Percentiles rank a stretch among this genome's conserved stretches.
These are phyloP conservation scores for Rhagonycha lutea DNA, from an alignment of 2,888 invertebrate species.

Conservation along the genomic window DNA sequence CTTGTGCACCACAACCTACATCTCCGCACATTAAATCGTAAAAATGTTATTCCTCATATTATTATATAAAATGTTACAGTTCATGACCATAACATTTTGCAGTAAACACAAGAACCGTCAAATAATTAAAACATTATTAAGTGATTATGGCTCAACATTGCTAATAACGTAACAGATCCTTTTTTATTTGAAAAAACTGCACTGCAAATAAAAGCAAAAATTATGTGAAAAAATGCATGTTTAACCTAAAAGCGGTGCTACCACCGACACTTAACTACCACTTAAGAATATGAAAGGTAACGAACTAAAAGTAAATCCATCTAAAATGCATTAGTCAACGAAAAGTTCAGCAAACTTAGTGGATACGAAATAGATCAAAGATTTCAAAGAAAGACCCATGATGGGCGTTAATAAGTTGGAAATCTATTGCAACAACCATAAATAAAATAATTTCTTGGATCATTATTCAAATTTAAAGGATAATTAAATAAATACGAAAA, in stretches of 20 bases:
- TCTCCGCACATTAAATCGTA: neutral
- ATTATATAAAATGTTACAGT: neutral
- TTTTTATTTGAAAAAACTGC: neutral
- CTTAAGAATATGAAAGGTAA: neutral
- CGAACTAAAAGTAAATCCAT: neutral
- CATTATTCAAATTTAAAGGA: neutral
- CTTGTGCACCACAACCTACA: neutral
- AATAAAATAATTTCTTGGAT: neutral
- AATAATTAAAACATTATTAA: neutral
- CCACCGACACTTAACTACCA: neutral
- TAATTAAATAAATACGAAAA: neutral
- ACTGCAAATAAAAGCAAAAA: neutral
- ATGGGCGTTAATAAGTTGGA: neutral
- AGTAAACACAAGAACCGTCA: neutral
- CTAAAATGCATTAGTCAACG: neutral
- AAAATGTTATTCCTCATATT: neutral
- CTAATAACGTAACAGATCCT: neutral
- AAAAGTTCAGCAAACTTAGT: neutral
- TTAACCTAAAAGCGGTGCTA: neutral
- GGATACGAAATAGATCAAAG: neutral
- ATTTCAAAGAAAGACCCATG: neutral
- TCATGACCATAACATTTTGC: neutral
- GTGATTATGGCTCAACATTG: neutral
- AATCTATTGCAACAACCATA: neutral
- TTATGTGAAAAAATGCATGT: neutral